Evolutionary conservation across 1,140 invertebrate species (phyloP), one percentile per base, ranked within the genome.

Genomic region (Drosophila pectinifera): DNA sequence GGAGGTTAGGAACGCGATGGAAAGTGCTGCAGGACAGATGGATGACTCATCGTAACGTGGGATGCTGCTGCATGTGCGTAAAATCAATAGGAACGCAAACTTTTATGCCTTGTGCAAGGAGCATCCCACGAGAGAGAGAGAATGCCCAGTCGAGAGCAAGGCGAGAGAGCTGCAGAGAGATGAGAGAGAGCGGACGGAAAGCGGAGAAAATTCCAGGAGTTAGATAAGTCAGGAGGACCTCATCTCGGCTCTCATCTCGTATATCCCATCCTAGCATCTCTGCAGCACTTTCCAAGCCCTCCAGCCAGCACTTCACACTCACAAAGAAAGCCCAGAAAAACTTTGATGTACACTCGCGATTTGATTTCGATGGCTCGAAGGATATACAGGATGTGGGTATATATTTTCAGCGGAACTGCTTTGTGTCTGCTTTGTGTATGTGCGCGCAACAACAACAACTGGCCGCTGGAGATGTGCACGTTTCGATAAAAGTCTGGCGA

Each of bases 401-500:
- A 31, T 46, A 16, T 69, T 24, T 31, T 43, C 43, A 53, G 20
- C 54, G 62, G 62, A 64, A 64, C 16, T 68, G 45, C 26, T 68
- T 28, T 56, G 59, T 56, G 10, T 56, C 16, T 26, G 34, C 8
- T 10, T 55, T 42, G n/a, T 53, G 36, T n/a, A 18, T 22, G 26
- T 39, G 39, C 62, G 62, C 45, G 31, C 57, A 61, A 38, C 45
- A 59, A 59, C 45, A 51, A 34, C 58, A 53, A 51, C 46, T 51
- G 59, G 49, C 51, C 63, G 79, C 63, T 82, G 70, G 81, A 74
- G 83, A 79, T 88, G 90, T 78, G 76, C 69, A 78, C 90, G 86
- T 70, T 76, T 88, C 83, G 79, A 82, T 83, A 80, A 90, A 78
- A 85, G 91, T 82, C 84, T 91, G 73, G 75, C 84, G 81, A 90